Evolutionary conservation across 2,113 vertebrate species (phyloP).

Genomic region (Carettochelys insculpta): DNA sequence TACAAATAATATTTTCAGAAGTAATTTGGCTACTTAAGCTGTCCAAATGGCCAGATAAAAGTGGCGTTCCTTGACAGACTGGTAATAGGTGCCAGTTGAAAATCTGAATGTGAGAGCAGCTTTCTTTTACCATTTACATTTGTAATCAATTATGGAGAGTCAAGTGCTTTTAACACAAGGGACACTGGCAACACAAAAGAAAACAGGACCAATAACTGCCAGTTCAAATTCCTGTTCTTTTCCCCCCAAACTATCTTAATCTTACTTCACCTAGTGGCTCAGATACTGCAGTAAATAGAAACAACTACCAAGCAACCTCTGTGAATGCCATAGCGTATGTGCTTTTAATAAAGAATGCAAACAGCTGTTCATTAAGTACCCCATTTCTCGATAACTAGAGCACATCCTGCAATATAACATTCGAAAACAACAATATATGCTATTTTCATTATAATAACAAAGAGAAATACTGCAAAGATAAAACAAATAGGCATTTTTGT

Average conservation of each 20-base stretch:
- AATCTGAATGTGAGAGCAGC: neutral
- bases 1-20: neutral
- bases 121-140: neutral
- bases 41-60: neutral
- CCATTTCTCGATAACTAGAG: constrained; percentile 46
- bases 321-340: neutral
- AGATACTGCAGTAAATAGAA: neutral
- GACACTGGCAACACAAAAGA: neutral
- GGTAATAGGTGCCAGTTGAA: neutral
- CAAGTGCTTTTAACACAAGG: neutral
- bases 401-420: neutral
- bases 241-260: neutral
- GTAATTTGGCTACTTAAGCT: neutral
- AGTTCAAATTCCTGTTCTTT: neutral
- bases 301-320: neutral
- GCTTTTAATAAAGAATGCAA: constrained; percentile 38
- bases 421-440: neutral
- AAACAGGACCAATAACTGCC: neutral
- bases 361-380: constrained; percentile 12
- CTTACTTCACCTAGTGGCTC: neutral
- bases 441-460: neutral
- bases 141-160: constrained; percentile 5
- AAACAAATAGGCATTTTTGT: neutral
- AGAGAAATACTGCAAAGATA: neutral
- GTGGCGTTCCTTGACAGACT: neutral